Conservation (phyloP, 2,797 vertebrate genomes). For the Naso thynnoides region DNA sequence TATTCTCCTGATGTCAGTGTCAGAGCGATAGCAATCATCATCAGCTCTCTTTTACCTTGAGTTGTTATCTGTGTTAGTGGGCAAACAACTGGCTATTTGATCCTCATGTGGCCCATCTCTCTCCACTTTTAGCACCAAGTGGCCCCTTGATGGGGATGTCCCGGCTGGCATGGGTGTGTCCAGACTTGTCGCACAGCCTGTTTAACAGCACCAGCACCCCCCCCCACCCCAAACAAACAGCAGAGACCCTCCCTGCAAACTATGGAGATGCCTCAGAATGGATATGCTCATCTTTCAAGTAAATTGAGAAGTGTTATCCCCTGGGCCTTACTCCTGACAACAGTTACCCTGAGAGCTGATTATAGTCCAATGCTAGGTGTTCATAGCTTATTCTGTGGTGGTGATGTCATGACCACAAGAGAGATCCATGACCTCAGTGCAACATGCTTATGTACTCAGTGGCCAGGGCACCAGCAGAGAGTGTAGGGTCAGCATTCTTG, state of each 20-base stretch:
- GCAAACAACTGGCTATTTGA: conserved; percentile 79
- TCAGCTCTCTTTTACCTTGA: conserved; percentile 57
- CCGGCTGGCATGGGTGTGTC: conserved; percentile 75
- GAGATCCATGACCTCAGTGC: conserved; percentile 59
- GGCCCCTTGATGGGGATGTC: conserved; percentile 75
- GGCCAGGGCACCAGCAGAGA: conserved; percentile 39
- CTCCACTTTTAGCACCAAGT: conserved; percentile 78
- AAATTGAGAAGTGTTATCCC: conserved; percentile 58
- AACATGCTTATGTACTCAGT: conserved; percentile 49
- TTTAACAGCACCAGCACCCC: background rate
- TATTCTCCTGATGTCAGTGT: conserved; percentile 47
- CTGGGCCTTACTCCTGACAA: conserved; percentile 68
- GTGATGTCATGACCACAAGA: conserved; percentile 68
- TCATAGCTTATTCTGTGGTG: conserved; percentile 50
- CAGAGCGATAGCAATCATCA: conserved; percentile 58
- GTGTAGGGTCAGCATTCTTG: conserved; percentile 40
- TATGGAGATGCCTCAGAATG: conserved; percentile 68
- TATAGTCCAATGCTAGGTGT: conserved; percentile 61
- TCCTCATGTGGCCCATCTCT: conserved; percentile 64
- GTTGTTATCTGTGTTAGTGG: conserved; percentile 72
- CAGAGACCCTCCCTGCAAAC: conserved; percentile 66
- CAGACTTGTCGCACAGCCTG: conserved; percentile 71
- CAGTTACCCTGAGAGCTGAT: conserved; percentile 76
- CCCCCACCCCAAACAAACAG: conserved; percentile 45
- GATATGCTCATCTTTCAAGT: conserved; percentile 71